Conservation (phyloP, 2,888 invertebrate species). For the Lypha dubia region DNA sequence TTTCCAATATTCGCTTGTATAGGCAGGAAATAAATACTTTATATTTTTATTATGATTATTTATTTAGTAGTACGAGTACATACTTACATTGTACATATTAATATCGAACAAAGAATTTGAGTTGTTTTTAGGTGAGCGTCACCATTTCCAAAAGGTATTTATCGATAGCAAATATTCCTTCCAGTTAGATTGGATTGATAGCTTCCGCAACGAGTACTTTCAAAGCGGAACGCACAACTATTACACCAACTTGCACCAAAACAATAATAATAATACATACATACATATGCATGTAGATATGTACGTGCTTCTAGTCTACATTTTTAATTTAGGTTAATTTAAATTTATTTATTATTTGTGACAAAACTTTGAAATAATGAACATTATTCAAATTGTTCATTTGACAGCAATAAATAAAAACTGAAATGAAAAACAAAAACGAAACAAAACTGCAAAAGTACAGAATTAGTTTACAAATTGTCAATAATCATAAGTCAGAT, state of each 20-base stretch:
- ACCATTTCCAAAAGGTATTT: no score
- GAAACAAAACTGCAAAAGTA: constrained; percentile 3
- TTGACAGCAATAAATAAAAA: constrained; percentile 50
- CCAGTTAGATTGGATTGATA: no score
- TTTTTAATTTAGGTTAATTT: constrained; percentile 2
- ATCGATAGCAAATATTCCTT: no score
- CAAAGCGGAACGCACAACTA: no score
- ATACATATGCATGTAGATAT: no score
- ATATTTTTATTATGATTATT: constrained; percentile 3
- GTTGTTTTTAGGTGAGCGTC: no score
- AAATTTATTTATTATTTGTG: constrained; percentile 1
- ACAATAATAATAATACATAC: no score
- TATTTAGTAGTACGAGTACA: not conserved
- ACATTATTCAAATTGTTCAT: constrained; percentile 66
- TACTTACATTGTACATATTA: no score
- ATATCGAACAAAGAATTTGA: not conserved
- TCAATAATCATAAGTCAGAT: constrained; percentile 72
- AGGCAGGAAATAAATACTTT: not conserved
- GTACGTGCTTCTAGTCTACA: no score
- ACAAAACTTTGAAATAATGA: constrained; percentile 19
- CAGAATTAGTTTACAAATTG: constrained; percentile 66
- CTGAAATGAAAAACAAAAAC: not conserved
- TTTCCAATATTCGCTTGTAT: not conserved
- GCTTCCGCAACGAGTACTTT: no score
- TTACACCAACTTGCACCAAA: no score